Base-by-base conservation (phyloP, 2,797 vertebrate species). In the Heteromormyrus szaboi region DNA sequence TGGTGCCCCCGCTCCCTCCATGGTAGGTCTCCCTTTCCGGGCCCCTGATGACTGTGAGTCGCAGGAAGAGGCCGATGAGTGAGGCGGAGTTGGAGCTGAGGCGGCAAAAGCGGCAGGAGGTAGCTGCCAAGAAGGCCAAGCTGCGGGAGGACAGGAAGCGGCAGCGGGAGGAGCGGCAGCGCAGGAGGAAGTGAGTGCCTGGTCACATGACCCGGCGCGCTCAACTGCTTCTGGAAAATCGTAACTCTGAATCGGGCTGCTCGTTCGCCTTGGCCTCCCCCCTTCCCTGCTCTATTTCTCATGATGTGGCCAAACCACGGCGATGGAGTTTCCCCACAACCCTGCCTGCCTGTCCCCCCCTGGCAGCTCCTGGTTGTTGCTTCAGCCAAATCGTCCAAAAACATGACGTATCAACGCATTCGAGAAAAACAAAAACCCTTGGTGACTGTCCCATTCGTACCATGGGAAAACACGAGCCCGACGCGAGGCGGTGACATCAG, bases 121-220 rank as follows among this genome's bases (percentile, higher is more conserved):
- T 96, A 44, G 95, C 96, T 48, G 96, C 96, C 79, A 98, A 98
- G 93, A 97, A 95, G 92, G 96, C 95, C 91, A 97, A 92, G 90
- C 89, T 96, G 0, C 90, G 94, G 90, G 95, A 97, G 88, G 97
- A 98, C 72, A 91, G 90, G 89, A 96, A 91, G 85, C 93, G 62
- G 89, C 94, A 94, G 89, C 95, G 95, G 90, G 95, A 96, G 90
- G 96, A 97, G 90, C 93, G 95, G 51, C 96, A 96, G 87, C 92
- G 93, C 90, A 94, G 94, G 93, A 98, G 97, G 93, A 99, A 97
- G 98, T 99, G 94, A 85, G 91, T 89, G 54, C 89, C 89, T 22
- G 46, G 37, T 12, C 88, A 29, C 5, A 46, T 65, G 86, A 62
- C 56, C 86, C 4, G 17, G 17, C 3, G 53, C 11, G 2, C 33